Evolutionary conservation across 2,797 vertebrate species (phyloP), one percentile per base, ranked within the genome.

Genomic region (Salarias fasciatus): DNA sequence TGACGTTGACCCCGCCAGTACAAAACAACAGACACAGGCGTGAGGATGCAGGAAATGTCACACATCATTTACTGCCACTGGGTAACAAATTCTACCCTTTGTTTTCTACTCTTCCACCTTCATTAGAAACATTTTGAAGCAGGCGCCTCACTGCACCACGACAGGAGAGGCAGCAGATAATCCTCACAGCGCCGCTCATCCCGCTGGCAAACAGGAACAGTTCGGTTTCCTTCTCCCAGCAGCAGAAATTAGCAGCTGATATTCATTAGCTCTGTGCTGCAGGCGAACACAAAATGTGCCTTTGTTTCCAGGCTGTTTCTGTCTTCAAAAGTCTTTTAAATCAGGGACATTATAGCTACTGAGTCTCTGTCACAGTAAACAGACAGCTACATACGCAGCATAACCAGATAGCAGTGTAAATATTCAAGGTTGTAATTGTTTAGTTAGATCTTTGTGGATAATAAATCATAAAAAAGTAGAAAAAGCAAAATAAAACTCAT

Each of bases 231-330:
- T 47, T 72, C 33, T 73, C 53, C 50, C 30, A 46, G 54, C 50
- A 77, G 59, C 61, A 63, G 37, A 76, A 70, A 78, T 56, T 50
- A 78, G 77, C 86, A 87, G 80, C 85, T 86, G 84, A 85, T 73
- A 73, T 53, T 73, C 70, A 77, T 86, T 79, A 82, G 6, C 28
- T 64, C 42, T 57, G 44, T 30, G 47, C 44, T 45, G 40, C n/a
- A n/a, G n/a, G 60, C 53, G 60, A 30, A 66, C 28, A 82, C 75
- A 86, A 80, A 83, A 79, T 72, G 54, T 55, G 29, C 71, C 67
- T 80, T 80, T 89, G 65, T 85, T 61, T 40, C 36, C n/a, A 0
- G 0, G 63, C 61, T 77, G 14, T 13, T 33, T 8, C 47, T 9
- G 38, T 69, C 54, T 8, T 75, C 47, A 58, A 1, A 0, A 51